These are phyloP conservation scores for Oppia nitens DNA, from an alignment of 1,140 invertebrate species.

Conservation along the genomic window DNA sequence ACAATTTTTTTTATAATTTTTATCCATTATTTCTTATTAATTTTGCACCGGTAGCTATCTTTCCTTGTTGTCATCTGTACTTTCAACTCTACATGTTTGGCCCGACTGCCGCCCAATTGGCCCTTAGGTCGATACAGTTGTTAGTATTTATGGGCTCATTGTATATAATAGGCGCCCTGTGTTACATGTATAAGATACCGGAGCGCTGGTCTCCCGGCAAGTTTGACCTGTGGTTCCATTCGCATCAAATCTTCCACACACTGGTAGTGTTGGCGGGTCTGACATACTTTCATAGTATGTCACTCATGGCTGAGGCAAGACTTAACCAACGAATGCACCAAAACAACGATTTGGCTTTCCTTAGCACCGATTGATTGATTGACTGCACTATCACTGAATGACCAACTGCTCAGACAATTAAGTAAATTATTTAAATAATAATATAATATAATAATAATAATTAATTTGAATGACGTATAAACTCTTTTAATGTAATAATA, in stretches of 20 bases:
- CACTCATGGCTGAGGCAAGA: conserved; percentile 56
- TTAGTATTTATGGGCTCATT: conserved; percentile 81
- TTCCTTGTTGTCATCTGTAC: conserved; percentile 45
- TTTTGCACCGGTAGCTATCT: conserved; percentile 83
- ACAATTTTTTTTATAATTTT: neutral
- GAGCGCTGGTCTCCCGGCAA: too few relatives aligned
- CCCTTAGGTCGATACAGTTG: neutral
- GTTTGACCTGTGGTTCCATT: conserved; percentile 75
- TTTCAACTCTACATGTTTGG: conserved; percentile 25
- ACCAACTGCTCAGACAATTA: neutral
- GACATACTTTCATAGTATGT: conserved; percentile 94
- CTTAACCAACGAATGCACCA: neutral
- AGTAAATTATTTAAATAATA: neutral
- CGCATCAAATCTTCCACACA: conserved; percentile 75
- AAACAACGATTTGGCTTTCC: neutral
- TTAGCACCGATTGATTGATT: too few relatives aligned
- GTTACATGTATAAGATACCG: conserved; percentile 85
- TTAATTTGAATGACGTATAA: neutral
- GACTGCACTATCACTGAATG: too few relatives aligned
- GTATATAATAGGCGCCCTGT: conserved; percentile 83
- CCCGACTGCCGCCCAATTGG: too few relatives aligned
- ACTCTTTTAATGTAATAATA: neutral
- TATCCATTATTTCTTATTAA: neutral
- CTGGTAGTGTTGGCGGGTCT: conserved; percentile 90
- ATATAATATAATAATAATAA: neutral